Percentiles rank a stretch among this genome's conserved stretches.
Conservation (phyloP, 2,797 vertebrate genomes). For the Silurus lanzhouensis region DNA sequence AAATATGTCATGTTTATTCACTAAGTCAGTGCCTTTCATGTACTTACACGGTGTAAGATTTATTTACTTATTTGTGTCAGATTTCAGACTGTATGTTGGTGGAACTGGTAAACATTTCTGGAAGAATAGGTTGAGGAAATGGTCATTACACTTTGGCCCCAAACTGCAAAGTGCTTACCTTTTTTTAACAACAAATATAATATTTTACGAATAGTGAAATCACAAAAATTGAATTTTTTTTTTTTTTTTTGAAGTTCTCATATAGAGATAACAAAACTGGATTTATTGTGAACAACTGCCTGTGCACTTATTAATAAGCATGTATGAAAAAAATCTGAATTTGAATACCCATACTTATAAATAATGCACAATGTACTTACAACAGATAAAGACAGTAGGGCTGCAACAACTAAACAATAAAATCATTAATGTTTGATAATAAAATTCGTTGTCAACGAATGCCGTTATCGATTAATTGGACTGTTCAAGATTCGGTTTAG, state of each 20-base stretch:
- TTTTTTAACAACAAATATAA: not conserved
- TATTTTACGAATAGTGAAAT: not conserved
- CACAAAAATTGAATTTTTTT: not conserved
- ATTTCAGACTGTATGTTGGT: conserved; percentile 1
- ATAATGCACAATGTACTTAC: not conserved
- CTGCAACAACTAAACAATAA: no score
- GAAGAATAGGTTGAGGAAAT: not conserved
- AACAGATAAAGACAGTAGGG: not conserved
- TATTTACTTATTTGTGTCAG: not conserved
- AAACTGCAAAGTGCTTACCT: not conserved
- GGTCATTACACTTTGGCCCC: not conserved
- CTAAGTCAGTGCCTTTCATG: not conserved
- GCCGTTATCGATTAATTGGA: no score
- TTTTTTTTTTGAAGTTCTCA: not conserved
- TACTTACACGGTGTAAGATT: not conserved
- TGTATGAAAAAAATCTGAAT: not conserved
- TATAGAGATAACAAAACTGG: not conserved
- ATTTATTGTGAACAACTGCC: not conserved
- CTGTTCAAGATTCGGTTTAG: no score
- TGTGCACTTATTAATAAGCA: no score
- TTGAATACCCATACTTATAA: not conserved
- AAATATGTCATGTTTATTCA: not conserved
- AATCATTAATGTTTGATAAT: no score
- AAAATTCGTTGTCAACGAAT: no score
- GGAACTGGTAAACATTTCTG: not conserved